Base-by-base conservation (phyloP, 1,140 invertebrate genomes). In the Drosophila sproati region DNA sequence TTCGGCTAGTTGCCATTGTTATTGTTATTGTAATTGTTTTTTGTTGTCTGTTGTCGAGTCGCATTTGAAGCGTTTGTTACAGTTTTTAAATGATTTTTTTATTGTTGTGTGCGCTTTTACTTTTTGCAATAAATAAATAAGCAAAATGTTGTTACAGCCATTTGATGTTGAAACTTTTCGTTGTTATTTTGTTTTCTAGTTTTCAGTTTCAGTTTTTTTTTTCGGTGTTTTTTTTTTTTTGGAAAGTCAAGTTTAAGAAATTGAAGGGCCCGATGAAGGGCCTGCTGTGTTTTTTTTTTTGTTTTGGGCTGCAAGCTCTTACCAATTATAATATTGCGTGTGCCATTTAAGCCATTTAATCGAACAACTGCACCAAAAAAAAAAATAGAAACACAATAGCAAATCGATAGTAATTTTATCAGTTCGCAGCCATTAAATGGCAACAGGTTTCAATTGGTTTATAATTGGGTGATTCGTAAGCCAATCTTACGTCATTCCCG, bases 91-190 rank as follows among this genome's bases (percentile, higher is more conserved):
- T 5, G 10, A 4, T 47, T 61, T 50, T 37, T 54, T 68, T 73
- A 43, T 54, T 48, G 29, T 32, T 50, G 10, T 31, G 45, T 34
- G 39, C 59, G 73, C 73, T 75, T 75, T 71, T 75, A 71, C 73
- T 71, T 71, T 71, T 59, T 59, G 72, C 72, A 70, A 52, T 70
- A 63, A 29, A 57, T 57, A 51, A 70, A 54, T 6, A 45, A 69
- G 51, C 29, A 63, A 47, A 55, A 28, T 56, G 41, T 34, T 37
- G 32, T 52, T 75, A 54, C 52, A 39, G 56, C 43, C 43, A 60
- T 48, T 60, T 48, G 43, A 10, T 35, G 43, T 34, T 48, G 12
- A 12, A 52, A 52, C 51, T 20, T 57, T 72, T 51, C 4, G 31
- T 4, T 66, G n/a, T 66, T 52, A 1, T 45, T 66, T 56, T 50